Conservation (phyloP, 2,113 vertebrate genomes). For the Dolichallabes microphthalmus region DNA sequence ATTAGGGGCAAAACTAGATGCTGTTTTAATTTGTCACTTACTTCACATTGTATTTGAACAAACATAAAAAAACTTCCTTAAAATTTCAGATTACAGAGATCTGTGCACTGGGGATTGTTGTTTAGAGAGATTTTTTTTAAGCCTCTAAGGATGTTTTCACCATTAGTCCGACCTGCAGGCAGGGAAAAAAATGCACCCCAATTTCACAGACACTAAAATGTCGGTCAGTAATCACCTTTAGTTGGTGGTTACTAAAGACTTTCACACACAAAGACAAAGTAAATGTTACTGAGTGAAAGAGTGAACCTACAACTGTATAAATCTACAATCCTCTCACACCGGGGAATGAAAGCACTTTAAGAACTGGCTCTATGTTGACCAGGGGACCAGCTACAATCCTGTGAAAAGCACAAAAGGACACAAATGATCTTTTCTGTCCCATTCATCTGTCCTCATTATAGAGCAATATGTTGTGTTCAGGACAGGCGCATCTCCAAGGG, state of each 20-base stretch:
- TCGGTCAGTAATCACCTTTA: conserved; percentile 1
- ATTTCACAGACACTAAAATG: conserved; percentile 15
- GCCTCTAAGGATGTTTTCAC: not conserved
- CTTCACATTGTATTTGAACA: not conserved
- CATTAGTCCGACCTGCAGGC: not conserved
- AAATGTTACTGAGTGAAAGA: conserved; percentile 39
- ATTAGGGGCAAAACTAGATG: not conserved
- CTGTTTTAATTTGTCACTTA: not conserved
- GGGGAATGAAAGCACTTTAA: conserved; percentile 38
- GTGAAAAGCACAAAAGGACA: conserved; percentile 38
- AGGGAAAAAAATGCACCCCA: not conserved
- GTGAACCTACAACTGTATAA: conserved; percentile 27
- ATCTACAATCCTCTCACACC: conserved; percentile 42
- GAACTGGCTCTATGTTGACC: conserved; percentile 30
- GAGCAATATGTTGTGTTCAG: conserved; percentile 44
- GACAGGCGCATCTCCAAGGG: conserved; percentile 38
- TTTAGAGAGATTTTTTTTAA: not conserved
- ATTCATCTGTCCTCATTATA: conserved; percentile 49
- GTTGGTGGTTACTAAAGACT: conserved; percentile 31
- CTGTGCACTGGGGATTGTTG: not conserved
- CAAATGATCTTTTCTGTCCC: conserved; percentile 47
- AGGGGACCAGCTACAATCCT: conserved; percentile 44
- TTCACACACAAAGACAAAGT: conserved; percentile 32
- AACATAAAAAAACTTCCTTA: not conserved
- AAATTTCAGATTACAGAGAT: not conserved